A percentile compares a stretch with the other conserved stretches of the same genome.
Evolutionary conservation across 2,797 vertebrate species (phyloP).

Genomic region (Meda fulgida): DNA sequence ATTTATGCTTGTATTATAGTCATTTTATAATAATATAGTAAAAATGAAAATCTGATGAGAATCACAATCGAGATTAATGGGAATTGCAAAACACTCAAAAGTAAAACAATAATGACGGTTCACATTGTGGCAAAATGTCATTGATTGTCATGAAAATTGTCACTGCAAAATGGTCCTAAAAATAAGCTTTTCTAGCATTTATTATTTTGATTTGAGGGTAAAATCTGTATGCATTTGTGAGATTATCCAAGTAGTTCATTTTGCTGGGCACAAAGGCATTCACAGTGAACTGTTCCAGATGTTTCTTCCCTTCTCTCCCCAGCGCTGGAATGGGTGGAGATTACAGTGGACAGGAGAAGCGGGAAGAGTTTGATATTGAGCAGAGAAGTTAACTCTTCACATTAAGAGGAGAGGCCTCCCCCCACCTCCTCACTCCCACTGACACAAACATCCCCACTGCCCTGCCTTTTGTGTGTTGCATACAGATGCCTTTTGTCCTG

Average conservation of each 20-base stretch:
- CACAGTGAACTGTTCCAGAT: conserved; percentile 70
- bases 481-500: conserved; percentile 63
- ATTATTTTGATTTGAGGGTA: background rate
- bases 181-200: conserved; percentile 1
- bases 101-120: background rate
- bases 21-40: background rate
- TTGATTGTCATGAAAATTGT: background rate
- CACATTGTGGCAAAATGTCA: background rate
- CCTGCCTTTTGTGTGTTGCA: conserved; percentile 46
- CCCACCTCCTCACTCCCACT: background rate
- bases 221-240: conserved; percentile 11
- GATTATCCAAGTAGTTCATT: background rate
- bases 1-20: conserved; percentile 20
- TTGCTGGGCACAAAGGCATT: conserved; percentile 43
- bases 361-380: conserved; percentile 8
- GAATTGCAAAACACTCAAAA: background rate
- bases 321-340: background rate
- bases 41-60: background rate
- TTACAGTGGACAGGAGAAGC: conserved; percentile 22
- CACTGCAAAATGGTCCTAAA: background rate
- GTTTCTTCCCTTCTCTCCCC: conserved; percentile 47
- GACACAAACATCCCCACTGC: background rate
- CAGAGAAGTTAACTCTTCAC: conserved; percentile 17
- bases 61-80: background rate
- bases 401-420: background rate